phyloP scores from a whole-genome alignment of 2,797 vertebrate genomes.

The Rhincodon typus region DNA sequence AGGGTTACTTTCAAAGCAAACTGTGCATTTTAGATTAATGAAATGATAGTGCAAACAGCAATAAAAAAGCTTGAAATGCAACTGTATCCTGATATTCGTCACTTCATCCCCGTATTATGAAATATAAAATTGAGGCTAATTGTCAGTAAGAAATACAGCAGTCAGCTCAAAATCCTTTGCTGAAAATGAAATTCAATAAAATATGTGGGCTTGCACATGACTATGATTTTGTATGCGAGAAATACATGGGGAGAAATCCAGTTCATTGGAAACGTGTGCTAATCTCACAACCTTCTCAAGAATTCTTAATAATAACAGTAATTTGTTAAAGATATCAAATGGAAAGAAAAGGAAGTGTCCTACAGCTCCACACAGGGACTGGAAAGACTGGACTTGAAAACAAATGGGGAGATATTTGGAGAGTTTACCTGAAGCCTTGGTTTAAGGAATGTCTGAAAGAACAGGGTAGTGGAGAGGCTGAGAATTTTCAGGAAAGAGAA shows the following conservation, averaged over 20 bases:
- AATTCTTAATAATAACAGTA: background rate
- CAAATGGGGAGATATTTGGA: background rate
- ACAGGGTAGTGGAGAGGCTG: background rate
- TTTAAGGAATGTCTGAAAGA: background rate
- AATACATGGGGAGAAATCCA: background rate
- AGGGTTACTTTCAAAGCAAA: background rate
- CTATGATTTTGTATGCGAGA: background rate
- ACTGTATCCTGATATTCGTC: background rate
- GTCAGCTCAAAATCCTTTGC: background rate
- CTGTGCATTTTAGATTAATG: background rate
- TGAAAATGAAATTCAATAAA: constrained; percentile 2
- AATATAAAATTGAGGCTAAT: background rate
- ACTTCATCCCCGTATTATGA: background rate
- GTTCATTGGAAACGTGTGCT: background rate
- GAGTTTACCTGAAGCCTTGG: background rate
- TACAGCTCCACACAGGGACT: background rate
- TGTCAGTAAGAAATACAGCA: background rate
- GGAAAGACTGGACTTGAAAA: background rate
- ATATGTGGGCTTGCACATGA: background rate
- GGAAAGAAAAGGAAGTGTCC: background rate
- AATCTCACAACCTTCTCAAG: background rate
- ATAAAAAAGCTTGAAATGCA: background rate
- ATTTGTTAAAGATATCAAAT: background rate
- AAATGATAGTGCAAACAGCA: background rate
- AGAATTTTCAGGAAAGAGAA: background rate